Evolutionary conservation across 2,888 invertebrate genomes (phyloP), one percentile per base, ranked within the genome.

Genomic region (Pterostichus madidus): DNA sequence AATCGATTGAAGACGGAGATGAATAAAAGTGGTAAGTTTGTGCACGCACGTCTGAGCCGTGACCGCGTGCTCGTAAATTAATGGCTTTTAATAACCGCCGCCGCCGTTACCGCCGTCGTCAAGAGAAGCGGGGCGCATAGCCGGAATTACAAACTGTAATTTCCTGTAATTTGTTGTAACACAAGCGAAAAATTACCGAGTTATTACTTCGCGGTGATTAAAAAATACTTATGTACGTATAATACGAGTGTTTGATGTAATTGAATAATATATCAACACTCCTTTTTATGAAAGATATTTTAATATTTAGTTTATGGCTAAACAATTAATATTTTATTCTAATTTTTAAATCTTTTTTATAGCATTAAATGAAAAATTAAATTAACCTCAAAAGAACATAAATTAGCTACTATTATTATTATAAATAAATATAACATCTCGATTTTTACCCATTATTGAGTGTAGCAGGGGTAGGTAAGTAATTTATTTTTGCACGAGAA

Each of bases 111-210:
- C 24, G 46, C 32, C 71, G 13, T 11, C 39, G n/a, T 53, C 64
- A 15, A 39, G 11, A 3, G 13, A 31, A 64, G 24, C 56, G 35
- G 6, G 32, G 35, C 13, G 8, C 35, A 64, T 24, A n/a, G 52
- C 75, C 39, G 75, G 52, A 80, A 75, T 81, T 81, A 75, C 81
- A 75, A 61, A 61, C 75, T 71, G 56, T 81, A 81, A 81, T 75
- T 81, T 81, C 75, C 81, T 73, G 73, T 59, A 81, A 81, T 81
- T 75, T 81, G 75, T 81, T 75, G 61, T 46, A 59, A 81, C 81
- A 75, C 44, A 49, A 39, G 53, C 80, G 78, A 80, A 73, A 80
- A 80, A 80, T 73, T 80, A 73, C 53, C 71, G 24, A 80, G 49
- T 53, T 71, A 73, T 71, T 80, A 80, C 53, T 32, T 52, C 49